Evolutionary conservation across 1,140 invertebrate genomes (phyloP).

Genomic region (Drosophila tsacasi): DNA sequence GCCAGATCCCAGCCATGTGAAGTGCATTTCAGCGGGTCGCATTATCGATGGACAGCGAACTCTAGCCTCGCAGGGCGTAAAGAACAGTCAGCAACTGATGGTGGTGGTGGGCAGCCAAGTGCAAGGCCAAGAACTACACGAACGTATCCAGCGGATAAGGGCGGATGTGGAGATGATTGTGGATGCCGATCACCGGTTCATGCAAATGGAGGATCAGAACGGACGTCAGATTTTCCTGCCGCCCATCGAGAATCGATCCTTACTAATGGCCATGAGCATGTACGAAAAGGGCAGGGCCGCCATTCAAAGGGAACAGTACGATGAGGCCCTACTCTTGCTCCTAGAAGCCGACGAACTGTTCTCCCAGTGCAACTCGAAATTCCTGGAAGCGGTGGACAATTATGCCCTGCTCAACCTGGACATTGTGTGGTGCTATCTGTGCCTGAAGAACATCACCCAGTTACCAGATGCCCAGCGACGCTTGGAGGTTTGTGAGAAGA

Average conservation of each 20-base stretch:
- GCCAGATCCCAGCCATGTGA: constrained; percentile 85
- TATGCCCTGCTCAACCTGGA: constrained; percentile 92
- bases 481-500: constrained; percentile 88
- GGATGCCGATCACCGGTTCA: constrained; percentile 56
- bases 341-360: constrained; percentile 92
- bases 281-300: constrained; percentile 91
- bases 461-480: constrained; percentile 90
- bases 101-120: constrained; percentile 86
- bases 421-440: constrained; percentile 94
- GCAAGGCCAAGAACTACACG: constrained; percentile 47
- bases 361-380: constrained; percentile 88
- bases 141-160: constrained; percentile 69
- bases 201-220: constrained; percentile 90
- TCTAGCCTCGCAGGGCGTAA: constrained; percentile 86
- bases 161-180: constrained; percentile 72
- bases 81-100: constrained; percentile 90
- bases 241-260: constrained; percentile 87
- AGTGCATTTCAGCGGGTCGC: constrained; percentile 89
- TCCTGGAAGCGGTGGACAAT: constrained; percentile 91
- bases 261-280: constrained; percentile 91
- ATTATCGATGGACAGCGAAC: constrained; percentile 86
- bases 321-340: constrained; percentile 89
- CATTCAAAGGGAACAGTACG: constrained; percentile 88
- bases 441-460: constrained; percentile 88
- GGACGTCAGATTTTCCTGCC: constrained; percentile 90